Percentiles rank a stretch among this genome's conserved stretches.
phyloP scores from a whole-genome alignment of 2,797 vertebrate species.

The Arctocebus calabarensis region DNA sequence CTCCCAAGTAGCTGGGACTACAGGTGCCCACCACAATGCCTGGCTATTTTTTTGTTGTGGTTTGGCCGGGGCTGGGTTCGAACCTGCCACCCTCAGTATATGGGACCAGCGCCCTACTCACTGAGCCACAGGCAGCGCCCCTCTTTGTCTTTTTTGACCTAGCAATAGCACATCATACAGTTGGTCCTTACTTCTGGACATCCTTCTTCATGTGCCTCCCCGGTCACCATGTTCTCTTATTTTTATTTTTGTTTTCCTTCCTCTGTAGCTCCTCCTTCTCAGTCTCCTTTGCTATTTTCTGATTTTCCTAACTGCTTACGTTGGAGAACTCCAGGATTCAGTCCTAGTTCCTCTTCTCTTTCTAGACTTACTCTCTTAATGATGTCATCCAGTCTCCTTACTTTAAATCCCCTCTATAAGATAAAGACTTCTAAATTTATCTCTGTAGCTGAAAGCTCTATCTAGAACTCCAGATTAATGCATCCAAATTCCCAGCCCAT shows the following conservation, averaged over 20 bases:
- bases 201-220: neutral
- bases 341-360: constrained; percentile 21
- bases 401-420: constrained; percentile 12
- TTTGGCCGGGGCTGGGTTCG: no score
- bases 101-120: no score
- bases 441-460: constrained; percentile 6
- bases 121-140: no score
- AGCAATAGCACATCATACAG: neutral
- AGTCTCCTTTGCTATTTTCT: neutral
- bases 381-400: constrained; percentile 16
- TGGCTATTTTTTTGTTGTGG: no score
- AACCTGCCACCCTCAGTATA: no score
- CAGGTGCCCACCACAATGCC: no score
- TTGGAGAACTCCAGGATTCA: neutral
- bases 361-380: neutral
- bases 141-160: neutral
- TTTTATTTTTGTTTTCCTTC: neutral
- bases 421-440: constrained; percentile 41
- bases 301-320: constrained; percentile 15
- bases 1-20: no score
- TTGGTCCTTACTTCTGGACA: neutral
- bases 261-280: neutral
- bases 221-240: neutral
- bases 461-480: constrained; percentile 27
- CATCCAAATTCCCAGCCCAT: neutral